Conservation (phyloP, 2,888 invertebrate species). For the Dugesia japonica region DNA sequence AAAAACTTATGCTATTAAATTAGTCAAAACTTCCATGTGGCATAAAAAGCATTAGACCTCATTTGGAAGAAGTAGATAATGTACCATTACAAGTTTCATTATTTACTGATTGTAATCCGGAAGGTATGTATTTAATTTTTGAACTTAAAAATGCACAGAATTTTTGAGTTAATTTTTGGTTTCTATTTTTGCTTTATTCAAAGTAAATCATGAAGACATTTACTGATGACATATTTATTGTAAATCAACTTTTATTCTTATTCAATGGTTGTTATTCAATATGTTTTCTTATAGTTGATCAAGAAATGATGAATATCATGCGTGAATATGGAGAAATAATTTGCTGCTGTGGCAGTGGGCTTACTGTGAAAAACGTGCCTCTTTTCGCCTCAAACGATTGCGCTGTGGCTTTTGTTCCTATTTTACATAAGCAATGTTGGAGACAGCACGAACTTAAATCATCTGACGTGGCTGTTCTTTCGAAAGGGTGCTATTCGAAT, state of each 20-base stretch:
- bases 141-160: no score
- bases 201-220: no score
- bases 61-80: conserved; percentile 83
- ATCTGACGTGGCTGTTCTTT: neutral
- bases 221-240: no score
- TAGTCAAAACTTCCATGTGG: conserved; percentile 76
- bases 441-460: neutral
- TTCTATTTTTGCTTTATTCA: no score
- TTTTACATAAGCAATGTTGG: conserved; percentile 24
- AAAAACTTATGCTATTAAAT: neutral
- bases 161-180: no score
- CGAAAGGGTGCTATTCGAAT: neutral
- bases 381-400: conserved; percentile 30
- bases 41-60: conserved; percentile 84
- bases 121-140: conserved; percentile 48
- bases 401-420: conserved; percentile 25
- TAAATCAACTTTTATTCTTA: no score
- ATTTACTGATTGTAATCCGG: conserved; percentile 88
- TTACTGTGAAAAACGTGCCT: conserved; percentile 25
- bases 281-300: no score
- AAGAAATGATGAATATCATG: conserved; percentile 76
- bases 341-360: conserved; percentile 29
- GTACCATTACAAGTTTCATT: conserved; percentile 86
- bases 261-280: no score
- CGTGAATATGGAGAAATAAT: conserved; percentile 68